Base-by-base conservation (phyloP, 37 sponge, comb jelly and placozoan species). In the Sycon ciliatum region DNA sequence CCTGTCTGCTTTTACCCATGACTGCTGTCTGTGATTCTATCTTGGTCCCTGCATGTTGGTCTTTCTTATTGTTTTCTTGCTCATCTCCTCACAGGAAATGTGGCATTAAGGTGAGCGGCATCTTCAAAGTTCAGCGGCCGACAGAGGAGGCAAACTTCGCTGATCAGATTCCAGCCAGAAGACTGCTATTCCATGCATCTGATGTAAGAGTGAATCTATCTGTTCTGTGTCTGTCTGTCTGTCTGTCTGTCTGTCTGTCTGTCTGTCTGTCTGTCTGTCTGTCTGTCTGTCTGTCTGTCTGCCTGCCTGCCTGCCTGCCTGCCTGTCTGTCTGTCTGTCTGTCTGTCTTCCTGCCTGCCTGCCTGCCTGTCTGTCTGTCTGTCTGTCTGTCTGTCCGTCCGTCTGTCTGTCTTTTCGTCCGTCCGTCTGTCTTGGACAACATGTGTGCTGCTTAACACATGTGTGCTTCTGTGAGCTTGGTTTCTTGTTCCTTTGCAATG, bases 111-210 rank as follows among this genome's bases (percentile, higher is more conserved):
- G 56, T 89, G 3, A 40, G 40, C 37, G 49, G 34, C 18, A 71
- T 91, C 16, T 87, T 81, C 57, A 54, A 72, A 4, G 56, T 83
- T 26, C 72, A 69, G 23, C 77, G 92, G 31, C 36, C 87, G 32
- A 84, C 83, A 72, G 92, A 91, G 68, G 79, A 91, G 26, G 68
- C 73, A 36, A 24, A 63, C 68, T 91, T 91, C 78, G 77, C 88
- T 36, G 68, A 82, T 65, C 54, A 84, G 31, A 60, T 91, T 5
- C 72, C 36, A 76, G 87, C 87, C 82, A 83, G 80, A 68, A 74
- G 75, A 40, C 85, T 91, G 33, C 79, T 91, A 60, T 91, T 87
- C 57, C 92, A 91, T 56, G 71, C 92, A 22, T 87, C 88, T 27
- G 69, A 3, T 3, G 4, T 2, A 9, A 28, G 5, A 6, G 22